Conservation (phyloP, 2,797 vertebrate species). For the Peromyscus eremicus region DNA sequence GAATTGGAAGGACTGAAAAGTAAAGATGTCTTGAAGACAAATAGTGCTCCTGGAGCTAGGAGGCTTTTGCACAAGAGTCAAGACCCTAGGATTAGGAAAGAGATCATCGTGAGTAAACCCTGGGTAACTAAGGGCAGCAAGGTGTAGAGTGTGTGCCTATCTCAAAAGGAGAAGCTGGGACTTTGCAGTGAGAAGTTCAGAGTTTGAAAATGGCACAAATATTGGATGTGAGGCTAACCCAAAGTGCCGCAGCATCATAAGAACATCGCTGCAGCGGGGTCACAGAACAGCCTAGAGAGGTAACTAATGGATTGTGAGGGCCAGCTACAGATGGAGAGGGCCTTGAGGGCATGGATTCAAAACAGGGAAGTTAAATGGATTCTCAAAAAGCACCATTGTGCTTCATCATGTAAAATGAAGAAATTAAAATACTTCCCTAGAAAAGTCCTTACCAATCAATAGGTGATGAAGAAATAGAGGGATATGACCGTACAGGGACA, state of each 20-base stretch:
- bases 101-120: constrained; percentile 26
- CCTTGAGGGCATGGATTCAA: constrained; percentile 48
- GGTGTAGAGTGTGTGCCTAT: constrained; percentile 24
- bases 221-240: constrained; percentile 46
- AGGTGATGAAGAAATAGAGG: constrained; percentile 8
- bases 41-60: neutral
- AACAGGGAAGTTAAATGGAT: constrained; percentile 56
- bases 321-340: neutral
- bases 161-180: constrained; percentile 51
- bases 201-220: constrained; percentile 69
- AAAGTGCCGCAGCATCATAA: constrained; percentile 20
- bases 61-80: constrained; percentile 14
- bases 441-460: constrained; percentile 32
- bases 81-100: constrained; percentile 44
- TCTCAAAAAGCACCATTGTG: constrained; percentile 39
- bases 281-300: constrained; percentile 8
- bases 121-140: constrained; percentile 56
- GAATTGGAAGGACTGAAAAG: neutral
- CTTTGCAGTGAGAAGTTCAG: constrained; percentile 54
- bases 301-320: constrained; percentile 71
- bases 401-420: constrained; percentile 58
- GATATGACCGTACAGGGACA: neutral
- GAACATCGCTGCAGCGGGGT: constrained; percentile 8
- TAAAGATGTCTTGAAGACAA: constrained; percentile 57
- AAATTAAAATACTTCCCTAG: constrained; percentile 52